Evolutionary conservation across 2,888 invertebrate species (phyloP).

Genomic region (Lithophane socia): DNA sequence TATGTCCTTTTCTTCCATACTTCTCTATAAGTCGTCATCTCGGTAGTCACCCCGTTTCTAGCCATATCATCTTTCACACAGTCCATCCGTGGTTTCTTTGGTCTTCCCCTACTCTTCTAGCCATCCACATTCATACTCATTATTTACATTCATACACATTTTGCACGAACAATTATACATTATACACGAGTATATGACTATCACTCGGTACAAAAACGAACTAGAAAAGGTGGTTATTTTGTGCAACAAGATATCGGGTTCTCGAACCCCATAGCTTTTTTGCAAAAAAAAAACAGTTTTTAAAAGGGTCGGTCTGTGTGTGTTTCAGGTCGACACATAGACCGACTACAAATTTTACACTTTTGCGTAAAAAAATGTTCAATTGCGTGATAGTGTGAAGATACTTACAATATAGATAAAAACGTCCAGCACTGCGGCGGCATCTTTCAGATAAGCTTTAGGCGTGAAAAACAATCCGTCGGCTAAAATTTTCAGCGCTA

Average conservation of each 20-base stretch:
- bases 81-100: too few species aligned
- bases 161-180: neutral
- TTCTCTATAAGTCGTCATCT: neutral
- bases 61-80: neutral
- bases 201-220: neutral
- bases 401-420: conserved; percentile 98
- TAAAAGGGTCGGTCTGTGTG: neutral
- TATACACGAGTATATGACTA: neutral
- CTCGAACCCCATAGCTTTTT: neutral
- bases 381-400: neutral
- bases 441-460: conserved; percentile 99
- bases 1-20: neutral
- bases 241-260: neutral
- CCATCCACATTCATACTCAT: neutral
- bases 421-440: conserved; percentile 98
- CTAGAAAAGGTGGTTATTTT: neutral
- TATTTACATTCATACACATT: too few species aligned
- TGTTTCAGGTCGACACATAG: neutral
- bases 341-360: neutral
- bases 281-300: neutral
- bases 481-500: conserved; percentile 98
- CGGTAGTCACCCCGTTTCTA: neutral
- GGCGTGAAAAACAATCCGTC: conserved; percentile 99
- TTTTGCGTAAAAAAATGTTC: neutral
- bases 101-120: neutral